Base-by-base conservation (phyloP, 1,140 invertebrate species). In the Sipha flava region DNA sequence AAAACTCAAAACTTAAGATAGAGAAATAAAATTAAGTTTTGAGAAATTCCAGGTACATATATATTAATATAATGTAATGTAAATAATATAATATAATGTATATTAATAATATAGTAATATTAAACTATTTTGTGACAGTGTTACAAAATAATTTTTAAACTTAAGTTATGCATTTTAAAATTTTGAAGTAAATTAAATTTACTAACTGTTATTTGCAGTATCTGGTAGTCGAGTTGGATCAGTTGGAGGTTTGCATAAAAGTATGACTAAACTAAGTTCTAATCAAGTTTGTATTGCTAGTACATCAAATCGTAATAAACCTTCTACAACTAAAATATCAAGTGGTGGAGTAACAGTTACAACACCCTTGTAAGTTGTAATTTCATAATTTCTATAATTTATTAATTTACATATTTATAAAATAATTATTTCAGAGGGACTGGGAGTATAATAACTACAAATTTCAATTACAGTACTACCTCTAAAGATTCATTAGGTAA, bases 181-280 rank as follows among this genome's bases (percentile, higher is more conserved):
- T n/a, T n/a, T n/a, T n/a, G n/a, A n/a, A n/a, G n/a, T 21, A 29
- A 57, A 21, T 16, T 57, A 6, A 10, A 52, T 73, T 26, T 68
- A 88, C 87, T 89, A 40, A 34, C 62, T 70, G 23, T 79, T 57
- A 37, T 80, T 47, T 77, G 45, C 72, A 79, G 31, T 68, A 82
- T 81, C 79, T 75, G 85, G 85, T 81, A 84, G 84, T 82, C 82
- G 84, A 23, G 81, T 86, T 47, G 91, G 91, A 23, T 92, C 91
- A 6, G 90, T 92, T 21, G 90, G 91, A 12, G 91, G 91, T n/a
- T 86, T 93, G 1, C 91, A 93, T 84, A 93, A 92, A 84, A 93
- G 92, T 84, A 92, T 93, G 91, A 93, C 92, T n/a, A 87, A 92
- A 49, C 85, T 93, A 52, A 92, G 91, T 81, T 92, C 91, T 10